Conservation (phyloP, 2,113 vertebrate genomes). For the Lophotis ruficrista region DNA sequence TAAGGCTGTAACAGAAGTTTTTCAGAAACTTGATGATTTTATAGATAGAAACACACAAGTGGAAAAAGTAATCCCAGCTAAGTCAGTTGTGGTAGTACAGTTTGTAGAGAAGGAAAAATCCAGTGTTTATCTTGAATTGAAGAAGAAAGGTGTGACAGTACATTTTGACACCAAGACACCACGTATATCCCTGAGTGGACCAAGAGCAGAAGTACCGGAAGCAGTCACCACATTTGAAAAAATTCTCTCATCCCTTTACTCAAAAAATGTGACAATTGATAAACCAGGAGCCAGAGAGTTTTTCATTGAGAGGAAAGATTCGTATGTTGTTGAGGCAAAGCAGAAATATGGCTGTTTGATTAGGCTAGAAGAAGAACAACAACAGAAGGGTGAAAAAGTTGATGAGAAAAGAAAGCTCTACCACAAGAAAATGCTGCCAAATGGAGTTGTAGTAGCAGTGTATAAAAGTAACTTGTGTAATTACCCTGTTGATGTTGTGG, state of each 20-base stretch:
- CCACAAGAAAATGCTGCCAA: constrained; percentile 24
- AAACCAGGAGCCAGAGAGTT: constrained; percentile 78
- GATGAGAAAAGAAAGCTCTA: background rate
- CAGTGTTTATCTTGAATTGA: constrained; percentile 8
- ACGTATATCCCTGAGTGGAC: constrained; percentile 76
- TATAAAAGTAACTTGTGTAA: constrained; percentile 78
- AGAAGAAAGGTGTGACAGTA: constrained; percentile 64
- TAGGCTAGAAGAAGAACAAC: constrained; percentile 65
- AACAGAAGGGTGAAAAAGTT: background rate
- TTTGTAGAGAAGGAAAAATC: constrained; percentile 72
- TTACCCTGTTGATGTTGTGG: constrained; percentile 77
- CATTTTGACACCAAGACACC: constrained; percentile 9
- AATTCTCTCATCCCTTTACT: constrained; percentile 51
- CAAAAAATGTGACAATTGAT: constrained; percentile 53
- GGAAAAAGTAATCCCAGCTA: constrained; percentile 60
- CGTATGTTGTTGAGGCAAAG: constrained; percentile 44
- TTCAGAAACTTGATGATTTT: constrained; percentile 70
- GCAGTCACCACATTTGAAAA: constrained; percentile 19
- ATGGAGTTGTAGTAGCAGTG: constrained; percentile 70
- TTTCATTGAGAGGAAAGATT: constrained; percentile 69
- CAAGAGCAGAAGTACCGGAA: constrained; percentile 64
- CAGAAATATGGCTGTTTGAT: constrained; percentile 74
- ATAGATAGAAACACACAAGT: constrained; percentile 71
- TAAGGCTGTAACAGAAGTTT: constrained; percentile 45
- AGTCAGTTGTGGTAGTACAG: constrained; percentile 30